Evolutionary conservation across 1,140 invertebrate species (phyloP), one percentile per base, ranked within the genome.

Genomic region (Phymastichus coffea): DNA sequence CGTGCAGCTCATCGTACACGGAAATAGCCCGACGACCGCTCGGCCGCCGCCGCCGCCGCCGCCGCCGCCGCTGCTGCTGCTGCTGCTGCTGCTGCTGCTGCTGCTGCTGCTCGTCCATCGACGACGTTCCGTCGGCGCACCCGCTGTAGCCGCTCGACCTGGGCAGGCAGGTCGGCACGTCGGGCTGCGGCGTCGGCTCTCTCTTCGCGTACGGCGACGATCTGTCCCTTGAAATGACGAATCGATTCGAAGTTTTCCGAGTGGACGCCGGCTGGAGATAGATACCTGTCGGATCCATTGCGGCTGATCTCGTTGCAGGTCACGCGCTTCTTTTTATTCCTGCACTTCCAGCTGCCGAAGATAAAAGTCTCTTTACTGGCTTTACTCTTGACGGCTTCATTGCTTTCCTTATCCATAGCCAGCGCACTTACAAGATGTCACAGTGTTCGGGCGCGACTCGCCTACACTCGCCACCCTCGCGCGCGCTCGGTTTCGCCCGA

Each of bases 311-410:
- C 52, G 1, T 20, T 20, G 17, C 53, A 57, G 15, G 15, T 19
- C 4, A 46, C 52, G 35, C 43, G 28, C 28, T 44, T 41, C 37
- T 67, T 59, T 17, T 51, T 28, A 4, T 49, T 44, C 19, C 66
- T 59, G 41, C 61, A 56, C 37, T 68, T 70, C 70, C 70, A 72
- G 30, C 68, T 70, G 28, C 70, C 70, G 56, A 72, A 72, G 57
- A 72, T 72, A 47, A 68, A 72, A 30, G 62, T 58, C 30, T 69
- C 66, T 41, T 60, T 65, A 8, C 57, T 52, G 44, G 22, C 51
- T 28, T 63, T 66, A n/a, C 25, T 66, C 25, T 35, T 61, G 23
- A 44, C 15, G 14, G 26, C 17, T 10, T 56, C 53, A 37, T 38
- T 56, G 25, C 30, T 57, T 17, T 58, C 57, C 37, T 52, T 51